Evolutionary conservation across 2,888 invertebrate species (phyloP).

Genomic region (Blastobasis lacticolella): DNA sequence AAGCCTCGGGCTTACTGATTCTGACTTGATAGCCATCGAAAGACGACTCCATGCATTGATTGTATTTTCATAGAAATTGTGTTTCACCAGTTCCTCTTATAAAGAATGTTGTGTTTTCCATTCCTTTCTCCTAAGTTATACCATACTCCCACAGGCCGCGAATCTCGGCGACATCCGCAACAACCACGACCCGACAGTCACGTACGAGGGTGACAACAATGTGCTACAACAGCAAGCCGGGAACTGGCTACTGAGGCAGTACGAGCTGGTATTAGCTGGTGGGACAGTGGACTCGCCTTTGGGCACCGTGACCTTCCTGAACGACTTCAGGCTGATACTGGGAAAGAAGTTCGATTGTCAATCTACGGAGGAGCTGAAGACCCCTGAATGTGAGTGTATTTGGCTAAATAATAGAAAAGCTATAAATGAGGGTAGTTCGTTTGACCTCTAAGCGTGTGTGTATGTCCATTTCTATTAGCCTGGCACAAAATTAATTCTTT

Average conservation of each 20-base stretch:
- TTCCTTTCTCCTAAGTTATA: too few species aligned
- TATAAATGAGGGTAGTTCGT: too few species aligned
- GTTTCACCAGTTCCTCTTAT: too few species aligned
- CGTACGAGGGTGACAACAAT: constrained; percentile 96
- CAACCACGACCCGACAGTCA: constrained; percentile 92
- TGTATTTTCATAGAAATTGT: too few species aligned
- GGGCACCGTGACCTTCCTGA: constrained; percentile 80
- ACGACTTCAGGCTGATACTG: constrained; percentile 26
- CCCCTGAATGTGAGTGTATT: constrained; percentile 40
- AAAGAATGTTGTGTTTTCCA: too few species aligned
- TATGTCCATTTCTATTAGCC: too few species aligned
- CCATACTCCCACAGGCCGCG: constrained; percentile 70
- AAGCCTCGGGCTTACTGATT: too few species aligned
- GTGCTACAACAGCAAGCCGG: constrained; percentile 92
- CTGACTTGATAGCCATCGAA: too few species aligned
- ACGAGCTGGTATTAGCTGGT: constrained; percentile 60
- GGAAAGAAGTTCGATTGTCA: constrained; percentile 28
- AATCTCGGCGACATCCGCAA: constrained; percentile 88
- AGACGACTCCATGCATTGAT: too few species aligned
- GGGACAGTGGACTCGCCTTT: constrained; percentile 77
- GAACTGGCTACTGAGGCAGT: constrained; percentile 87
- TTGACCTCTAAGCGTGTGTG: too few species aligned
- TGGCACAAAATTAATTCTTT: too few species aligned
- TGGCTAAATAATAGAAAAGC: too few species aligned
- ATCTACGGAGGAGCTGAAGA: constrained; percentile 37